Percentiles rank a stretch among this genome's conserved stretches.
These are phyloP conservation scores for Lepidothrix coronata DNA, from an alignment of 2,113 vertebrate genomes.

Conservation along the genomic window DNA sequence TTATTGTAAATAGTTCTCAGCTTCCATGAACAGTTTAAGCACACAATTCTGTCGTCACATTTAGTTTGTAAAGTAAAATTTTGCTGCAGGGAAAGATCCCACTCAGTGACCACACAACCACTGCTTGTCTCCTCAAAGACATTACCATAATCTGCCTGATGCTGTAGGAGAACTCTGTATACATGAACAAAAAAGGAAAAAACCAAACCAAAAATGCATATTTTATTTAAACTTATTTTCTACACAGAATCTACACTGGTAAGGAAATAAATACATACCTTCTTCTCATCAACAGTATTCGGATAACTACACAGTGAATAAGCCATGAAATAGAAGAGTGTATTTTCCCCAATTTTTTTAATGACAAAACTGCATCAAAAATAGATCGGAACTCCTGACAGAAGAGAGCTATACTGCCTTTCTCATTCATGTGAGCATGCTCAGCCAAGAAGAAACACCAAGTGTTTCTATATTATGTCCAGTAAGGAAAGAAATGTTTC, in stretches of 20 bases:
- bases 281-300: neutral
- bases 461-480: neutral
- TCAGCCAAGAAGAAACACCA: neutral
- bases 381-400: neutral
- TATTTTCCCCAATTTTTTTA: neutral
- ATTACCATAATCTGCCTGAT: neutral
- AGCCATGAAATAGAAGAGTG: neutral
- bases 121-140: neutral
- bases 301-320: neutral
- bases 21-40: neutral
- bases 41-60: neutral
- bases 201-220: neutral
- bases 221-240: neutral
- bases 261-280: neutral
- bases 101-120: neutral
- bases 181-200: neutral
- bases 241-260: neutral
- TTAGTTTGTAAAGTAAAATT: neutral
- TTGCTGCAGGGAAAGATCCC: slow-evolving; percentile 2
- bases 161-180: neutral
- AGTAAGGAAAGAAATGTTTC: neutral
- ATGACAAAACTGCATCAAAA: neutral
- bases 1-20: neutral
- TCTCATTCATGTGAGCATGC: neutral
- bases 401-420: neutral